Conservation (phyloP, 1,140 invertebrate species). For the Euura saliciscinereae region DNA sequence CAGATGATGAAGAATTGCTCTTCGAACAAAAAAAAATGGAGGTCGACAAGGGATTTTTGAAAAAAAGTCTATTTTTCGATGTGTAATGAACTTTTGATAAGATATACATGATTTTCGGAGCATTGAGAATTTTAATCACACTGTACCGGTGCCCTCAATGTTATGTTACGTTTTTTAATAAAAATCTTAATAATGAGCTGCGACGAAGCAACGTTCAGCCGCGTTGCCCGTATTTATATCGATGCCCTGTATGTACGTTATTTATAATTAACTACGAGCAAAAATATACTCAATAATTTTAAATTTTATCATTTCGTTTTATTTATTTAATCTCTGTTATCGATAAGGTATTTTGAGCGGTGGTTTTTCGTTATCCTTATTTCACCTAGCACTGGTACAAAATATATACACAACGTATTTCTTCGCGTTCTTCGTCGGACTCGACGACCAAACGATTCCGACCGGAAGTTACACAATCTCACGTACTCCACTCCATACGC, state of each 20-base stretch:
- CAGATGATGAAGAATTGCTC: no score
- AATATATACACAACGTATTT: no score
- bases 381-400: no score
- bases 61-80: no score
- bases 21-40: no score
- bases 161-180: neutral
- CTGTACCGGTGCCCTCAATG: neutral
- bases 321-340: neutral
- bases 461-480: neutral
- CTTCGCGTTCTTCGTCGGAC: no score
- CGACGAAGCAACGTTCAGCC: no score
- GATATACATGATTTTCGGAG: no score
- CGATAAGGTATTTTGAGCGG: neutral
- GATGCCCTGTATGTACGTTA: slow-evolving; percentile 7
- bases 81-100: no score
- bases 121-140: no score
- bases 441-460: neutral
- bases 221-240: neutral
- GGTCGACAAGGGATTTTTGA: no score
- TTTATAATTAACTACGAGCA: neutral
- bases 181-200: neutral
- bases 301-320: no score
- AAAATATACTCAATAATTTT: neutral
- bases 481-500: neutral
- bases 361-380: neutral